Conservation (phyloP, 1,140 invertebrate species). For the Drosophila ironensis region DNA sequence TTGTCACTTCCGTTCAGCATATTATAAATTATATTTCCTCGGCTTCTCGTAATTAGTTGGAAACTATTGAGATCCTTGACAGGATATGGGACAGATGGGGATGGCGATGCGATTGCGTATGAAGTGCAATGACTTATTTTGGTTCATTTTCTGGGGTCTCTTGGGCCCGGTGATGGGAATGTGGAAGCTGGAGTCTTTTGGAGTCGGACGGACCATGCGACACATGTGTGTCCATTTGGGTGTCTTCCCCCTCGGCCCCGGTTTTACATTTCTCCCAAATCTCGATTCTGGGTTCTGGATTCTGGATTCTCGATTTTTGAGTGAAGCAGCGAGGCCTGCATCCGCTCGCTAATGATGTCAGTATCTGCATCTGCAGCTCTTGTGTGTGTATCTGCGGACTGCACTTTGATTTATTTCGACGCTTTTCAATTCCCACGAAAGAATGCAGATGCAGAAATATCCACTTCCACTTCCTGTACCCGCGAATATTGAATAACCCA, state of each 20-base stretch:
- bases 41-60: no score
- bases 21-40: no score
- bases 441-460: conserved; percentile 37
- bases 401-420: conserved; percentile 72
- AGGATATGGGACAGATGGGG: conserved; percentile 19
- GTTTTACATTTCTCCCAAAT: no score
- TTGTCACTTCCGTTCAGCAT: no score
- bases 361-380: conserved; percentile 24
- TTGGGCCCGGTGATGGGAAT: no score
- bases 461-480: conserved; percentile 69
- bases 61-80: background rate
- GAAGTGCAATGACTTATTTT: background rate
- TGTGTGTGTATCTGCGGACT: conserved; percentile 22
- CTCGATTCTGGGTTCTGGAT: background rate
- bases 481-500: conserved; percentile 76
- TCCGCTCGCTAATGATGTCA: conserved; percentile 71
- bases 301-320: background rate
- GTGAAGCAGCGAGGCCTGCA: conserved; percentile 63
- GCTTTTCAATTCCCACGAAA: conserved; percentile 70
- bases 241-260: conserved; percentile 1
- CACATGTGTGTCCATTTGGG: conserved; percentile 73
- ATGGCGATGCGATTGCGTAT: background rate
- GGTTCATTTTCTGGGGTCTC: no score
- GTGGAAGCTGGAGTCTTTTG: background rate
- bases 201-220: conserved; percentile 32